These are phyloP conservation scores for Pristionchus pacificus DNA, from an alignment of 1,140 invertebrate genomes.

Conservation along the genomic window DNA sequence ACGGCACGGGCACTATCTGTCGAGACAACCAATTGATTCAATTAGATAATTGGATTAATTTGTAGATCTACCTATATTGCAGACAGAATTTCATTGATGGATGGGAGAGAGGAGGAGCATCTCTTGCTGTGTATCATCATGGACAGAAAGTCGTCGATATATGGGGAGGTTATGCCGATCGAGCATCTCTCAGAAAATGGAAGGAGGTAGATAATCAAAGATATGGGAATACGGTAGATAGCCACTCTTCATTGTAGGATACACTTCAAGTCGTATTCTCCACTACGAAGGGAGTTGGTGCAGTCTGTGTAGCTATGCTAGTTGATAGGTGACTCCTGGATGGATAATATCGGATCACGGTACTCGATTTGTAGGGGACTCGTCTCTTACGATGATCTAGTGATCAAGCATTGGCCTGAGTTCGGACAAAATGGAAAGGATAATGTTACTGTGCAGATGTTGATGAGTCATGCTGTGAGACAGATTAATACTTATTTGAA, in stretches of 20 bases:
- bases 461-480: constrained; percentile 59
- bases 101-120: constrained; percentile 52
- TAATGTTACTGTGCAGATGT: constrained; percentile 58
- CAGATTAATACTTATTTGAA: too few relatives aligned
- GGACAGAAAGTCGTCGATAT: constrained; percentile 55
- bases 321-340: constrained; percentile 50
- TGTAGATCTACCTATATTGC: too few relatives aligned
- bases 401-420: constrained; percentile 60
- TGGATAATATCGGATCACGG: too few relatives aligned
- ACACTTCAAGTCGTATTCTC: constrained; percentile 44
- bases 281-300: constrained; percentile 49
- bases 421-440: constrained; percentile 59
- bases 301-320: constrained; percentile 54
- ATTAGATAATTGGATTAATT: too few relatives aligned
- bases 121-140: constrained; percentile 54
- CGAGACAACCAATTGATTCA: too few relatives aligned
- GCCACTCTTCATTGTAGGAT: constrained; percentile 20
- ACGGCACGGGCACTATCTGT: too few relatives aligned
- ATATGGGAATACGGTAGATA: background rate
- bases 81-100: constrained; percentile 40
- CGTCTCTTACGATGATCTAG: constrained; percentile 56
- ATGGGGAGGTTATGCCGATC: constrained; percentile 60
- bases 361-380: constrained; percentile 7
- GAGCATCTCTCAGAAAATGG: constrained; percentile 33
- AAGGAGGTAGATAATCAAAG: constrained; percentile 9